phyloP scores from a whole-genome alignment of 2,797 vertebrate genomes.

The Pipistrellus pygmaeus region DNA sequence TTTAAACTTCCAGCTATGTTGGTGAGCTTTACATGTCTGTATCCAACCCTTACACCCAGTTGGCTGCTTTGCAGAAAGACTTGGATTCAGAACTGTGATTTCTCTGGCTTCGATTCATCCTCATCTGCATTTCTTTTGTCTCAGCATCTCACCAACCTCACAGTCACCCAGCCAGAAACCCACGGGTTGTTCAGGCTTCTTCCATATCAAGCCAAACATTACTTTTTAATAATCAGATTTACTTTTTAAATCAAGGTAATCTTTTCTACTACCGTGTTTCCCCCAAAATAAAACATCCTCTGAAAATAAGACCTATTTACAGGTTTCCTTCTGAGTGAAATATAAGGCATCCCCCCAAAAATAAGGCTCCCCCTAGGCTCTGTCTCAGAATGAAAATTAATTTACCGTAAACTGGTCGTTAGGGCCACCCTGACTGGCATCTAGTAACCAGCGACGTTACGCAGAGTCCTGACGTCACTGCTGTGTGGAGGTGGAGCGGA shows the following conservation, averaged over 20 bases:
- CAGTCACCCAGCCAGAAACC: not conserved
- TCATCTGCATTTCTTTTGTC: not conserved
- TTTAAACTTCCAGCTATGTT: not conserved
- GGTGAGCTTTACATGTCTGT: not conserved
- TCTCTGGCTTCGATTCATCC: not conserved
- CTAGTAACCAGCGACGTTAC: too few species aligned
- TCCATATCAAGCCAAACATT: not conserved
- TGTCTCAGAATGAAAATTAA: too few species aligned
- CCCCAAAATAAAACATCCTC: too few species aligned
- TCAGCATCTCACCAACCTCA: not conserved
- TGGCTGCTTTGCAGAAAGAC: not conserved
- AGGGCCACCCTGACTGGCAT: too few species aligned
- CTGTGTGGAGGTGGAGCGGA: too few species aligned
- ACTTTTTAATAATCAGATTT: not conserved
- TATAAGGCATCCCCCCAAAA: too few species aligned
- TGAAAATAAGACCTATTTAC: too few species aligned
- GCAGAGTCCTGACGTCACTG: too few species aligned
- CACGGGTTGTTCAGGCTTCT: not conserved
- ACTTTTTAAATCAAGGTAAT: conserved; percentile 5
- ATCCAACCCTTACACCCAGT: not conserved
- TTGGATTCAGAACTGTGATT: not conserved
- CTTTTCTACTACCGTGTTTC: not conserved
- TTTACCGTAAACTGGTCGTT: too few species aligned
- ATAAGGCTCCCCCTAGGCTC: too few species aligned
- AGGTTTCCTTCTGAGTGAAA: too few species aligned